A percentile compares a stretch with the other conserved stretches of the same genome.
phyloP scores from a whole-genome alignment of 2,888 invertebrate species.

The Mesodorylaimus sp. region DNA sequence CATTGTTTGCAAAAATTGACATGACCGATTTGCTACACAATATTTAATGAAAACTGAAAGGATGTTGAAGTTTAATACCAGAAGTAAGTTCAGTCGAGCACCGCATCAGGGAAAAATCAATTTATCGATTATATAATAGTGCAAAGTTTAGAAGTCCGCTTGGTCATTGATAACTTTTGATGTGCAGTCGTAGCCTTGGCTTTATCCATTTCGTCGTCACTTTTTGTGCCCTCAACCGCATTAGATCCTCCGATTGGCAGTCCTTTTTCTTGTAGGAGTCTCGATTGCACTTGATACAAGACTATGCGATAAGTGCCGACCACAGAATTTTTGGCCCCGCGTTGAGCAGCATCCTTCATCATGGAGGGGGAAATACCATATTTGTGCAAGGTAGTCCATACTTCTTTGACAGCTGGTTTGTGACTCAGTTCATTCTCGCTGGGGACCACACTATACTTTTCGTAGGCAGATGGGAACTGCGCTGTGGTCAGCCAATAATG shows the following conservation, averaged over 20 bases:
- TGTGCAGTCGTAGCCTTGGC: neutral
- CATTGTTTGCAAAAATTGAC: neutral
- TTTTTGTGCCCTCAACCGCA: neutral
- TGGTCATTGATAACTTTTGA: neutral
- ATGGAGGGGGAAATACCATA: constrained; percentile 43
- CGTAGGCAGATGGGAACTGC: constrained; percentile 3
- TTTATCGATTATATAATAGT: neutral
- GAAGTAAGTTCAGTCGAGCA: neutral
- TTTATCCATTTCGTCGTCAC: neutral
- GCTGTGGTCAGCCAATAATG: constrained; percentile 8
- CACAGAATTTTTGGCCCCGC: constrained; percentile 46
- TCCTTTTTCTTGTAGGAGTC: constrained; percentile 17
- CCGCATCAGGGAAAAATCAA: no score
- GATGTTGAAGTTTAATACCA: neutral
- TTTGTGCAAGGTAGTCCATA: neutral
- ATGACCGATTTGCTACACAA: neutral
- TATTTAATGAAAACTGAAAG: neutral
- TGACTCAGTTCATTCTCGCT: constrained; percentile 3
- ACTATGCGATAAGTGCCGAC: constrained; percentile 53
- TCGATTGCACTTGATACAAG: constrained; percentile 31
- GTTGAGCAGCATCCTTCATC: constrained; percentile 40
- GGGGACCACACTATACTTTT: neutral
- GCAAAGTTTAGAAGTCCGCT: neutral
- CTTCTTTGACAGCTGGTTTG: neutral
- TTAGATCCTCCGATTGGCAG: neutral